These are phyloP conservation scores for Rhingia campestris DNA, from an alignment of 2,888 invertebrate genomes.

Conservation along the genomic window DNA sequence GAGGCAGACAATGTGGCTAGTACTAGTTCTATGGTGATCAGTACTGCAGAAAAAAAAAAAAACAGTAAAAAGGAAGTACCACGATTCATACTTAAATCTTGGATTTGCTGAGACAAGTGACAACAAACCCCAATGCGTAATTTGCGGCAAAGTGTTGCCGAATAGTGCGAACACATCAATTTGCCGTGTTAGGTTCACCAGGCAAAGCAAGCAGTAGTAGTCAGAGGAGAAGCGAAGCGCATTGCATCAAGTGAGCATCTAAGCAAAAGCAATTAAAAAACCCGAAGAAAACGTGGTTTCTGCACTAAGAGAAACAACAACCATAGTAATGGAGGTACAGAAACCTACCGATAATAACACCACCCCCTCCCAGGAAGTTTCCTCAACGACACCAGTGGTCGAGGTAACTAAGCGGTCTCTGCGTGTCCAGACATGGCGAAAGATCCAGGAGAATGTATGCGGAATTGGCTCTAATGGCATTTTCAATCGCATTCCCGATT, in stretches of 20 bases:
- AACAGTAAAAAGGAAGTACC: no score
- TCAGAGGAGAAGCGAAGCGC: slow-evolving; percentile 62
- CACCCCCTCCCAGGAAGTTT: slow-evolving; percentile 81
- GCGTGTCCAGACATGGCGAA: slow-evolving; percentile 90
- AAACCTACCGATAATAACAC: slow-evolving; percentile 79
- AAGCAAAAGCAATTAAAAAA: slow-evolving; percentile 46
- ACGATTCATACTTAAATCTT: no score
- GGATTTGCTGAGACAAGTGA: no score
- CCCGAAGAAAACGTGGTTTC: slow-evolving; percentile 69
- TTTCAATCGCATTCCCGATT: slow-evolving; percentile 90
- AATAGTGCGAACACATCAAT: slow-evolving; percentile 56
- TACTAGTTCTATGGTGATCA: no score
- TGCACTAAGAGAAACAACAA: slow-evolving; percentile 54
- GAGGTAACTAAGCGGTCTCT: slow-evolving; percentile 89
- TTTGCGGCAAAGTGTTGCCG: no score
- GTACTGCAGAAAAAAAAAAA: no score
- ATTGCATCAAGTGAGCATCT: slow-evolving; percentile 67
- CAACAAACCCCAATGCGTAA: no score
- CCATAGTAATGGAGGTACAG: slow-evolving; percentile 69
- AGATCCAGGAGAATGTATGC: slow-evolving; percentile 88
- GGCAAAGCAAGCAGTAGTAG: slow-evolving; percentile 45
- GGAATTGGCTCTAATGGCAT: slow-evolving; percentile 87
- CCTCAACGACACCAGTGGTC: slow-evolving; percentile 80
- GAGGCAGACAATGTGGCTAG: no score
- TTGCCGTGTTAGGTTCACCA: slow-evolving; percentile 43